Evolutionary conservation across 1,140 invertebrate genomes (phyloP).

Genomic region (Zaprionus capensis): DNA sequence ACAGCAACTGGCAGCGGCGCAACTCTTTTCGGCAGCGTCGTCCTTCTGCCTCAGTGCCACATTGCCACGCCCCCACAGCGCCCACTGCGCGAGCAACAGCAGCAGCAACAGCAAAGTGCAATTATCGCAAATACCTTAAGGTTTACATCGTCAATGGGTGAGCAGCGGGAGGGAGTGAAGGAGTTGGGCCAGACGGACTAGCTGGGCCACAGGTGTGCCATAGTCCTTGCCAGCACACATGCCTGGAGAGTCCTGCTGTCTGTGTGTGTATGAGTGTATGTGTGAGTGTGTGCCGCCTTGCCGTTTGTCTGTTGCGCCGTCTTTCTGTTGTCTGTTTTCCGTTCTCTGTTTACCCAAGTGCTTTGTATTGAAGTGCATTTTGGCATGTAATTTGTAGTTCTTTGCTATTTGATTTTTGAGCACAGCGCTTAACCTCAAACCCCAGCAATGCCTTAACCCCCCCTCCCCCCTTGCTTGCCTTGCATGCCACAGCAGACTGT

Average conservation of each 20-base stretch:
- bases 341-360: constrained; percentile 72
- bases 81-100: constrained; percentile 11
- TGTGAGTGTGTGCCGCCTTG: constrained; percentile 11
- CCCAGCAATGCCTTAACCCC: background rate
- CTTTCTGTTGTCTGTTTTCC: constrained; percentile 43
- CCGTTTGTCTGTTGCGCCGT: constrained; percentile 32
- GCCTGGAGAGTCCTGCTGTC: background rate
- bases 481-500: background rate
- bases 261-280: background rate
- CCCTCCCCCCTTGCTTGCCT: background rate
- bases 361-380: constrained; percentile 83
- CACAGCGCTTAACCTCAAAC: constrained; percentile 36
- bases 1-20: constrained; percentile 12
- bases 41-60: constrained; percentile 11
- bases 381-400: constrained; percentile 82
- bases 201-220: constrained; percentile 37
- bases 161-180: background rate
- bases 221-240: constrained; percentile 12
- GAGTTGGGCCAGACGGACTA: constrained; percentile 1
- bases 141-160: constrained; percentile 70
- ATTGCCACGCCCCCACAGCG: constrained; percentile 37
- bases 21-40: constrained; percentile 65
- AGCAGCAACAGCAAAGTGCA: constrained; percentile 75
- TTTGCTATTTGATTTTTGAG: constrained; percentile 79
- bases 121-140: constrained; percentile 83